Conservation (phyloP, 2,113 vertebrate species). For the Pterocles burchelli region DNA sequence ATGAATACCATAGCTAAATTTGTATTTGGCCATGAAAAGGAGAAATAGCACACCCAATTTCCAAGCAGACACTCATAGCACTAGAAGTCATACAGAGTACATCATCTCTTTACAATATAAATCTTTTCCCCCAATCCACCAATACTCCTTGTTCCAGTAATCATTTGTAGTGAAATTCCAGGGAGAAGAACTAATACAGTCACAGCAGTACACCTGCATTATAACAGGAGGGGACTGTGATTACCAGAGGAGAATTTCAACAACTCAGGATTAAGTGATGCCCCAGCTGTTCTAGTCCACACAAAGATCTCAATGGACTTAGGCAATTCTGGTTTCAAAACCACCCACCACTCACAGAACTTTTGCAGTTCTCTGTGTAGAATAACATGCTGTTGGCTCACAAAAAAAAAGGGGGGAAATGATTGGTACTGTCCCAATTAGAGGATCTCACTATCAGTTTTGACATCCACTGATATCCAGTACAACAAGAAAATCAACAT, state of each 20-base stretch:
- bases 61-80: neutral
- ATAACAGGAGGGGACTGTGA: constrained; percentile 16
- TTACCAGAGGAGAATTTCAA: constrained; percentile 52
- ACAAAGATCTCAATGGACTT: neutral
- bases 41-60: constrained; percentile 1
- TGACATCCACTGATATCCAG: neutral
- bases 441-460: neutral
- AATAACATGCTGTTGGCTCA: neutral
- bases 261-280: constrained; percentile 35
- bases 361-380: neutral
- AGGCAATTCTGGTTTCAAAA: neutral
- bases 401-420: neutral
- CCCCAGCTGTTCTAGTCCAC: neutral
- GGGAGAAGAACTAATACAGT: constrained; percentile 53
- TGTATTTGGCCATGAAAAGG: neutral
- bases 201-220: constrained; percentile 46
- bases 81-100: neutral
- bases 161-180: constrained; percentile 53
- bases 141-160: constrained; percentile 38
- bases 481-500: neutral
- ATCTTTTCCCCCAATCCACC: neutral
- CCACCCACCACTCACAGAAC: neutral
- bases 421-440: neutral
- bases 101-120: neutral
- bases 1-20: neutral